Base-by-base conservation (phyloP, 2,797 vertebrate species). In the Ptychobarbus kaznakovi region DNA sequence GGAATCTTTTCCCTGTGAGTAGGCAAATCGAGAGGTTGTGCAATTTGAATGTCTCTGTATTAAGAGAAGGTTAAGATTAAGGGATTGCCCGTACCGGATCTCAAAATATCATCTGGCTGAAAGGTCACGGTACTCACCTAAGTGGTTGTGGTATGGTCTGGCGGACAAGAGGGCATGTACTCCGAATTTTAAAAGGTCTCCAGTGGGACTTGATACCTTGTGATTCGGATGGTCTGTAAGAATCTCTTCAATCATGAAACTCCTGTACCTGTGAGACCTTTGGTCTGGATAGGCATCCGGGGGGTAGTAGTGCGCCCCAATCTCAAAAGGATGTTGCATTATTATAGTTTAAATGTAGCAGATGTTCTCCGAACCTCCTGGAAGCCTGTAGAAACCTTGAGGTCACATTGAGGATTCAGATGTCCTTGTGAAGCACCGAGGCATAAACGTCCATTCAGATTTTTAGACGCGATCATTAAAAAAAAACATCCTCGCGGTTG, bases 181-280 rank as follows among this genome's bases (percentile, higher is more conserved):
- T 73, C 97, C 98, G 90, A 99, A 99, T 87, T 99, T 99, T 49
- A 99, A 97, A 44, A 99, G 92, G 83, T 98, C 97, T 53, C 97
- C 96, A 3, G 93, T 90, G 0, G 97, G 97, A 38, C 96, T 94
- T 6, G 96, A 92, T 13, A 90, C 94, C 88, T 98, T 98, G 92
- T 96, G 94, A 76, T 97, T 96, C 32, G 96, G 95, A 63, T 96
- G 97, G 32, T 99, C 97, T 0, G 97, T 99, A 69, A 99, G 95
- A 91, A 99, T 99, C 93, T 99, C 98, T 90, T 99, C 98, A 81
- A 99, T 99, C 98, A 99, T 99, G 91, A 99, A 99, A 92, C 97
- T 99, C 93, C 98, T 93, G 93, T 99, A 99, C 75, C 98, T 96
- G 80, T 98, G 98, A 13, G 98, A 96, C 73, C 97, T 95, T 94